Base-by-base conservation (phyloP, 2,113 vertebrate genomes). In the Struthio camelus region DNA sequence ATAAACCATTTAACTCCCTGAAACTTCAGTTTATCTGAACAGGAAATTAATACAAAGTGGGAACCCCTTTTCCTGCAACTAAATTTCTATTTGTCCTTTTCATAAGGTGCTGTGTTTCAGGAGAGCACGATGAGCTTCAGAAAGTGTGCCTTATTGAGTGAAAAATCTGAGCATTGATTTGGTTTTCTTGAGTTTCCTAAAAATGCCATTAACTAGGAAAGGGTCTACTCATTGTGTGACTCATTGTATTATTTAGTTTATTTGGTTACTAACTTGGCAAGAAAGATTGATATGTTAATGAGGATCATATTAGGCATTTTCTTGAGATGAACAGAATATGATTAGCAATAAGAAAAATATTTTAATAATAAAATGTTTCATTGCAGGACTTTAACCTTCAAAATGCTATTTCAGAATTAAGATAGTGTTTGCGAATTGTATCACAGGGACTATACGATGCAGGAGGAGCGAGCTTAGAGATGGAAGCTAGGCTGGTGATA, bases 401-500 rank as follows among this genome's bases (percentile, higher is more conserved):
- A 53, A 85, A 42, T 0, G 0, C 50, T 81, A 5, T 13, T 44
- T 25, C 0, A 0, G 8, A 73, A 51, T 65, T 50, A 56, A 73
- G 18, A 30, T 20, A 59, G 10, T 46, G 13, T 4, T 81, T 80
- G 65, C 27, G 85, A 90, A 73, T 38, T 46, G 8, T 59, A 20
- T 19, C 73, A 17, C 4, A n/a, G 44, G 89, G 16, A 42, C 34
- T 25, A 22, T 25, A 56, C 3, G 8, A 24, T 62, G 6, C 44
- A 81, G 36, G 25, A 25, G 10, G 70, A 6, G 14, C 51, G 32
- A 87, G 10, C 11, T 79, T 70, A 73, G 40, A 85, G 25, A 46
- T 27, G 70, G 19, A 88, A 58, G 3, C 75, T 56, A 82, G 6
- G 28, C 27, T 79, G 7, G 2, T 66, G 40, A 16, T 48, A 38